phyloP scores from a whole-genome alignment of 2,888 invertebrate species.

The Sussaba pulchella region DNA sequence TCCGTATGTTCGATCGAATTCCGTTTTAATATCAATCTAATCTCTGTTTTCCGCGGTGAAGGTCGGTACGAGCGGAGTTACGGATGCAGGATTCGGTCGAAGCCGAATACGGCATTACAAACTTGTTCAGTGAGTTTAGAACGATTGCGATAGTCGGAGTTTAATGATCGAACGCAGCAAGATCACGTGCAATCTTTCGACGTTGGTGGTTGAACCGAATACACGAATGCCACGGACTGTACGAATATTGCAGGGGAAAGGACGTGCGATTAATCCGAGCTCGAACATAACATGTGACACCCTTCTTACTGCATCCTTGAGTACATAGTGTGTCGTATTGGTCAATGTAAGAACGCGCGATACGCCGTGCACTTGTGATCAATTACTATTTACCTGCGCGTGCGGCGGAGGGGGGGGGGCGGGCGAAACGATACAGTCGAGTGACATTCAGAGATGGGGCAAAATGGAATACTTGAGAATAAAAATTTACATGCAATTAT shows the following conservation, averaged over 20 bases:
- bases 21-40: not conserved
- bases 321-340: not conserved
- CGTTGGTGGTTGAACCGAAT: conserved; percentile 20
- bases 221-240: not conserved
- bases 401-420: not conserved
- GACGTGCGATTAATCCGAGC: conserved; percentile 18
- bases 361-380: conserved; percentile 5
- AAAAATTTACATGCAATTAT: too few species aligned
- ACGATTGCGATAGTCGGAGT: conserved; percentile 43
- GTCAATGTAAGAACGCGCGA: not conserved
- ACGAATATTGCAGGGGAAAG: not conserved
- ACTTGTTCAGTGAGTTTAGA: conserved; percentile 8
- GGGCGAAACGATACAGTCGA: too few species aligned
- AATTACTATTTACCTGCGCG: not conserved
- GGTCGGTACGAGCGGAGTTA: not conserved
- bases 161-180: conserved; percentile 56
- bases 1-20: not conserved
- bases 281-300: conserved; percentile 11
- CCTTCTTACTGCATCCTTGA: not conserved
- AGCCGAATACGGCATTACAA: conserved; percentile 29
- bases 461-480: too few species aligned
- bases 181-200: conserved; percentile 63
- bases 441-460: too few species aligned
- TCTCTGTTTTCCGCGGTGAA: not conserved
- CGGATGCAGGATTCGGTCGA: conserved; percentile 32